Conservation (phyloP, 2,888 invertebrate species). For the Chouioia cunea region DNA sequence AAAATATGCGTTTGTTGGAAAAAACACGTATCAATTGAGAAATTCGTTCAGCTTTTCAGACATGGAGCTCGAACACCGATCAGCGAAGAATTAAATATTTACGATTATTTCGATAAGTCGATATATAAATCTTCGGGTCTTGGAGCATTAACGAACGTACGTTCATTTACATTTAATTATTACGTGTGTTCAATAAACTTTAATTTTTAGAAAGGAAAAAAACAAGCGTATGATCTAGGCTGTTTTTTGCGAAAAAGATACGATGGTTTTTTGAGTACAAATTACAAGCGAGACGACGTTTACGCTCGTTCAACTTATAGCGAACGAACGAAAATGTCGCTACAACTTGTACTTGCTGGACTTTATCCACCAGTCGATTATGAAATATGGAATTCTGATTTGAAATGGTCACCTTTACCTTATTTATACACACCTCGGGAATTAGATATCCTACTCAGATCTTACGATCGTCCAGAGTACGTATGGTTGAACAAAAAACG, state of each 20-base stretch:
- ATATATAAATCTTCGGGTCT: constrained; percentile 46
- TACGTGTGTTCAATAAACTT: background rate
- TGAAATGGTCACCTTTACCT: constrained; percentile 76
- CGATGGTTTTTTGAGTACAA: constrained; percentile 66
- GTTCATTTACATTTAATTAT: background rate
- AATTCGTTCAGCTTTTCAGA: constrained; percentile 22
- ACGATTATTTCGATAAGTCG: background rate
- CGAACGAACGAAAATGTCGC: constrained; percentile 81
- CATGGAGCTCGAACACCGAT: constrained; percentile 32
- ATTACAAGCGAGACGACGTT: constrained; percentile 65
- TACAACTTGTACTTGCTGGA: constrained; percentile 75
- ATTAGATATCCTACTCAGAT: background rate
- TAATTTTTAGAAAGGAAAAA: constrained; percentile 69
- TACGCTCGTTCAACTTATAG: constrained; percentile 74
- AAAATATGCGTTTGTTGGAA: too few species aligned
- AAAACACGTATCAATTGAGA: too few species aligned
- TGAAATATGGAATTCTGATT: constrained; percentile 72
- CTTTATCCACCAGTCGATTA: constrained; percentile 73
- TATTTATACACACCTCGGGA: background rate
- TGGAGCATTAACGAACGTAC: constrained; percentile 76
- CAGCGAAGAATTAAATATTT: background rate
- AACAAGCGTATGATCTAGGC: constrained; percentile 69
- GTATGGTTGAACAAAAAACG: too few species aligned
- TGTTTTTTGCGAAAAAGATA: constrained; percentile 69
- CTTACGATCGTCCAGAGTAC: background rate